A percentile compares a stretch with the other conserved stretches of the same genome.
Conservation (phyloP, 2,888 invertebrate species). For the Resseliella maxima region DNA sequence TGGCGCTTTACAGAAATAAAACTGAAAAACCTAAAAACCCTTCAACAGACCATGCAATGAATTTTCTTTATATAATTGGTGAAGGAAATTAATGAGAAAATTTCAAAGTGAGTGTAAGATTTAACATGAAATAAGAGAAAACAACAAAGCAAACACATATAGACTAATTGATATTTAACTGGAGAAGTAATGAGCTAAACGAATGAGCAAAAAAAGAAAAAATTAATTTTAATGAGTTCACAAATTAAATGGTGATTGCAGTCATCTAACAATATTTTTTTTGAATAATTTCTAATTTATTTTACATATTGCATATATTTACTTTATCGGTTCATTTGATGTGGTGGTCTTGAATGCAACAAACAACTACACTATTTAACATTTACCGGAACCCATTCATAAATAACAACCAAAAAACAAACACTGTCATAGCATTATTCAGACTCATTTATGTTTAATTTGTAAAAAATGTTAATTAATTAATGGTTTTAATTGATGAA, state of each 20-base stretch:
- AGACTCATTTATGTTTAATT: too few species aligned
- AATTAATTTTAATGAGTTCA: background rate
- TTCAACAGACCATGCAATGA: constrained; percentile 5
- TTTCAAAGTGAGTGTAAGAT: background rate
- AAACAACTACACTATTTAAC: too few species aligned
- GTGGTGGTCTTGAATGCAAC: background rate
- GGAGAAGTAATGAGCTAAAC: background rate
- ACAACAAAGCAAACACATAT: background rate
- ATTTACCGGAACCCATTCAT: too few species aligned
- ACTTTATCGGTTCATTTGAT: background rate
- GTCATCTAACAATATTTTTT: constrained; percentile 19
- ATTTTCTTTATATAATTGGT: constrained; percentile 32
- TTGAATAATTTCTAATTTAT: background rate
- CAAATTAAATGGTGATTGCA: constrained; percentile 25
- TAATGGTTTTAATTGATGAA: too few species aligned
- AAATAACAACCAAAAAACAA: too few species aligned
- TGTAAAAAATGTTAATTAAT: too few species aligned
- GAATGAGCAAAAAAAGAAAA: too few species aligned
- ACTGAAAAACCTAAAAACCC: background rate
- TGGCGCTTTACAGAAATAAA: background rate
- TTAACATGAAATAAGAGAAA: background rate
- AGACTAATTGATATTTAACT: constrained; percentile 6
- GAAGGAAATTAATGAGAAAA: background rate
- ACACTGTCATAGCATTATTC: too few species aligned
- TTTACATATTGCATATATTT: background rate